Conservation (phyloP, 1,140 invertebrate species). For the Drosophila orosa region DNA sequence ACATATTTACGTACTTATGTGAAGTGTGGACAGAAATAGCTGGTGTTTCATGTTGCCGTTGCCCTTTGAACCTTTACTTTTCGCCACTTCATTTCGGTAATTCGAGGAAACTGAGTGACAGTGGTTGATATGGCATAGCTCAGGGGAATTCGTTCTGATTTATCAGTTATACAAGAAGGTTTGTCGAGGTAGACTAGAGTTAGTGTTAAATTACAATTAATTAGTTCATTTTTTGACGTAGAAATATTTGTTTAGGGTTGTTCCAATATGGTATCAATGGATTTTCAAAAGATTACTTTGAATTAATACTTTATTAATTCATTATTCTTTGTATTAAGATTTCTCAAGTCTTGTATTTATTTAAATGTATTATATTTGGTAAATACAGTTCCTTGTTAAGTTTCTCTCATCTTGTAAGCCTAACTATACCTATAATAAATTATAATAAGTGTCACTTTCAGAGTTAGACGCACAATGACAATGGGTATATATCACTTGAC, state of each 20-base stretch:
- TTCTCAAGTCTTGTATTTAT: too few relatives aligned
- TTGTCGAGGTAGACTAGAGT: neutral
- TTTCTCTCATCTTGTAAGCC: neutral
- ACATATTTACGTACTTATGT: neutral
- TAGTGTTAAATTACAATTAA: neutral
- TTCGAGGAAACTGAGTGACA: slow-evolving; percentile 1
- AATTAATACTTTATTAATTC: too few relatives aligned
- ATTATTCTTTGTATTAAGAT: too few relatives aligned
- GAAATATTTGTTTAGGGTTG: neutral
- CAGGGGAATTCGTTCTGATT: neutral
- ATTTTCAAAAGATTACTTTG: neutral
- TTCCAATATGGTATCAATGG: neutral
- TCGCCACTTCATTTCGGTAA: slow-evolving; percentile 5
- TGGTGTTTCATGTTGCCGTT: slow-evolving; percentile 49
- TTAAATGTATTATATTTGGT: neutral
- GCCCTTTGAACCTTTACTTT: slow-evolving; percentile 57
- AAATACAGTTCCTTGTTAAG: neutral
- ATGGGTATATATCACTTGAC: neutral
- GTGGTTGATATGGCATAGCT: slow-evolving; percentile 4
- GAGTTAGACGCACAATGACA: slow-evolving; percentile 9
- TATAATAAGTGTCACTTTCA: neutral
- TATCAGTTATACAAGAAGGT: neutral
- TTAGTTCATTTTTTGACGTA: neutral
- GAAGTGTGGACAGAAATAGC: slow-evolving; percentile 57
- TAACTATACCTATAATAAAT: neutral